Evolutionary conservation across 2,797 vertebrate species (phyloP), one percentile per base, ranked within the genome.

Genomic region (Telmatherina bonti): DNA sequence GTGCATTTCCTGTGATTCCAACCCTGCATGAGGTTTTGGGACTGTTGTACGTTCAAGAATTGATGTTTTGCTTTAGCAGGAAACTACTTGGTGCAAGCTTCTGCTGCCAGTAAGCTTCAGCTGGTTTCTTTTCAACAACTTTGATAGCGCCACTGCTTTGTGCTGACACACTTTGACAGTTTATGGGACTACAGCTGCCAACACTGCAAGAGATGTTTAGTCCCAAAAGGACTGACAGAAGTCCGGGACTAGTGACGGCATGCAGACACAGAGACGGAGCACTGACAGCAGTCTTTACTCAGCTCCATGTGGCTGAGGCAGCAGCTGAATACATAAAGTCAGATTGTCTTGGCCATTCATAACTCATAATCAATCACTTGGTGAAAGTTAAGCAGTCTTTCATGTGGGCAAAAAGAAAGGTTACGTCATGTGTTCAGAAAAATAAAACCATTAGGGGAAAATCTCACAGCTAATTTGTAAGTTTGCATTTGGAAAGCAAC

Each of bases 141-240:
- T 27, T 66, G 65, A 75, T 73, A 56, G 41, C 62, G 67, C n/a
- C 69, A 60, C 53, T 38, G 52, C 24, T 77, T 78, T 67, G 52
- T 76, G 67, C 59, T 74, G 81, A 76, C 74, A 78, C 9, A 66
- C 54, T 66, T 41, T 31, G 64, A 84, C 49, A 63, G 68, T 72
- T 76, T 58, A 56, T 56, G 67, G 36, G 10, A 67, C 38, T 43
- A 5, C 3, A 10, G 74, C 64, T 85, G 75, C 79, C 74, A 78
- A n/a, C 62, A 5, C 47, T 26, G 56, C 27, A n/a, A 77, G 33
- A 62, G 43, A 36, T 35, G 41, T 61, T n/a, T 8, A 7, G 20
- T 74, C 63, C 71, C 61, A 70, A 49, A 49, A 65, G 43, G 36
- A 66, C 43, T 62, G 70, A 74, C 29, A 74, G 49, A 57, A 41